Evolutionary conservation across 2,888 invertebrate species (phyloP).

Genomic region (Liopterus haemorrhoidalis): DNA sequence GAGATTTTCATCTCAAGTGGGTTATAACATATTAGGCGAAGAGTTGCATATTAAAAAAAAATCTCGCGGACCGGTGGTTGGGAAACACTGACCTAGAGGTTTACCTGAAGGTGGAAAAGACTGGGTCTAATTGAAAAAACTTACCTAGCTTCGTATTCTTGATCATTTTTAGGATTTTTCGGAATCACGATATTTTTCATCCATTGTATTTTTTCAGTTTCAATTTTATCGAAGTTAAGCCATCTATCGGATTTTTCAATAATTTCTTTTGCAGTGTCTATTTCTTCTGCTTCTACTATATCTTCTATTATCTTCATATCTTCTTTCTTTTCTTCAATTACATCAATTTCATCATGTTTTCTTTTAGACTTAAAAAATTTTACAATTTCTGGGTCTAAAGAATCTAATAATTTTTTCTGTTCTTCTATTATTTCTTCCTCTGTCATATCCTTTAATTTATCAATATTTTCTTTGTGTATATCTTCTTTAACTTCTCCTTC

Average conservation of each 20-base stretch:
- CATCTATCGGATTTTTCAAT: slow-evolving; percentile 61
- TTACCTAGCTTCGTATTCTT: slow-evolving; percentile 66
- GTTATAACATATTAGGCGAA: no score
- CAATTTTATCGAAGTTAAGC: slow-evolving; percentile 81
- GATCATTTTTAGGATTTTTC: slow-evolving; percentile 49
- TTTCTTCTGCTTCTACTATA: slow-evolving; percentile 41
- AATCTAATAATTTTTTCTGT: slow-evolving; percentile 59
- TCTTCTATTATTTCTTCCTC: slow-evolving; percentile 70
- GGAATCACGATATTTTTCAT: slow-evolving; percentile 65
- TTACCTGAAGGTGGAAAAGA: background rate
- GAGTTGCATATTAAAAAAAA: no score
- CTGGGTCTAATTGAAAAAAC: background rate
- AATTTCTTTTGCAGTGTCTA: slow-evolving; percentile 51
- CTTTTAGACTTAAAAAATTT: slow-evolving; percentile 56
- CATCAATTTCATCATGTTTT: slow-evolving; percentile 38
- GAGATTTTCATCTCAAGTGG: no score
- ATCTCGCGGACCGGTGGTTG: background rate
- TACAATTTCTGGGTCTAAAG: slow-evolving; percentile 60
- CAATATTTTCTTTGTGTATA: slow-evolving; percentile 71
- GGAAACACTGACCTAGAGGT: background rate
- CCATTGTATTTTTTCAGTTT: slow-evolving; percentile 85
- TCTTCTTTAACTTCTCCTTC: slow-evolving; percentile 49
- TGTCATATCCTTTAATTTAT: slow-evolving; percentile 61
- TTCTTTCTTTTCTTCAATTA: slow-evolving; percentile 41
- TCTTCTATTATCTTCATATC: slow-evolving; percentile 28